Base-by-base conservation (phyloP, 2,888 invertebrate species). In the Reticulitermes lucifugus region DNA sequence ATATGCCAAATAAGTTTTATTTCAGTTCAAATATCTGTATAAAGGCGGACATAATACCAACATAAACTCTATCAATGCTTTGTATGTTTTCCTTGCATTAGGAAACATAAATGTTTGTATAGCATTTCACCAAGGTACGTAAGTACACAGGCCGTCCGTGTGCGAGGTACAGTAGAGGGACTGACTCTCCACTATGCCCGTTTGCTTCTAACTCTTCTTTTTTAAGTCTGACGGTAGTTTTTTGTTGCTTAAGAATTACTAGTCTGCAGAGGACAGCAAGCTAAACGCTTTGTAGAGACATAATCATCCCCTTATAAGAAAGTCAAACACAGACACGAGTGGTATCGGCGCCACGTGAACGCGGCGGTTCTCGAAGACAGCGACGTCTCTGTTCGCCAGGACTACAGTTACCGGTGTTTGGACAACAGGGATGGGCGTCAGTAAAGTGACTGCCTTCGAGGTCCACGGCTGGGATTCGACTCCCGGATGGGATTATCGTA, bases 261-360 rank as follows among this genome's bases (percentile, higher is more conserved):
- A 65, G n/a, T 12, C 65, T n/a, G n/a, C 25, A 65, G 65, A 10
- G 71, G 29, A 35, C 43, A 21, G 75, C 10, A 43, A 75, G 43
- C 41, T 77, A 77, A 35, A 41, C 46, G 25, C 51, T 22, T 41
- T 10, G 10, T 43, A 46, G 77, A 77, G 46, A 46, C 46, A 77
- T 77, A 77, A 77, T 46, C 77, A 77, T 51, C 46, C 77, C 46
- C n/a, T 77, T 77, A 77, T 77, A 77, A 77, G 43, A 77, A 77
- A 77, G 41, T 41, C 77, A 77, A 77, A 77, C 77, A 77, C 18
- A 73, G 73, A 18, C 73, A 12, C 73, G 35, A 35, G 43, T 21
- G 21, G 75, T 75, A n/a, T 75, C 46, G 75, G 75, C 75, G 75
- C 77, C 77, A 77, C 21, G 46, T 77, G 77, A 77, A 46, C 14